Evolutionary conservation across 2,113 vertebrate genomes (phyloP), one percentile per base, ranked within the genome.

Genomic region (Oryzias javanicus): DNA sequence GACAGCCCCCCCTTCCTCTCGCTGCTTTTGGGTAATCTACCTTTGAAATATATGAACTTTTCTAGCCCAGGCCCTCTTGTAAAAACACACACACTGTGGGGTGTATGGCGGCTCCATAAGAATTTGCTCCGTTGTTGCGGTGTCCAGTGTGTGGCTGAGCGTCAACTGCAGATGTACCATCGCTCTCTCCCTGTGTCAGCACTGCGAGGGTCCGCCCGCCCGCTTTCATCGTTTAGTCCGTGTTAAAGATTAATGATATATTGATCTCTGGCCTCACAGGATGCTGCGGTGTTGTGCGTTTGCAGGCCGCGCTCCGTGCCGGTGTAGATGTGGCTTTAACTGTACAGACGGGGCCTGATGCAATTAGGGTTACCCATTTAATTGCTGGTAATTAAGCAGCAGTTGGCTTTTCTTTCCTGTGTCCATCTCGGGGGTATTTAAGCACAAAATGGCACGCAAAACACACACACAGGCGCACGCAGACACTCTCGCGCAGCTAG

Each of bases 231-330:
- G 73, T 89, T 90, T 91, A 90, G 88, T 86, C 78, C 74, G 72
- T 70, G 81, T 91, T 87, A 91, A 90, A 90, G 87, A 88, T 90
- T 89, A 88, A 90, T 90, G 84, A 86, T 76, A 68, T 88, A 91
- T 91, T 81, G 89, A 90, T 90, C 79, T 55, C 45, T 41, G 51
- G 52, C 79, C 69, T 74, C 75, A 67, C 84, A 82, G 78, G 81
- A 82, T 76, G 46, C 52, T 70, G 6, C 53, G 25, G 62, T 64
- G 45, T 29, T 53, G 51, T 54, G 52, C 44, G 47, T 16, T 41
- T 25, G 44, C 6, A 17, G 16, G 18, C 42, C 49, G 17, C 13
- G 48, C 5, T 64, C 40, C 17, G 14, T 76, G 49, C 53, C 15
- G 68, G 42, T 44, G 42, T 45, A 20, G 25, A 24, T 46, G 55